A percentile compares a stretch with the other conserved stretches of the same genome.
Evolutionary conservation across 1,140 invertebrate species (phyloP).

Genomic region (Macrobrachium nipponense): DNA sequence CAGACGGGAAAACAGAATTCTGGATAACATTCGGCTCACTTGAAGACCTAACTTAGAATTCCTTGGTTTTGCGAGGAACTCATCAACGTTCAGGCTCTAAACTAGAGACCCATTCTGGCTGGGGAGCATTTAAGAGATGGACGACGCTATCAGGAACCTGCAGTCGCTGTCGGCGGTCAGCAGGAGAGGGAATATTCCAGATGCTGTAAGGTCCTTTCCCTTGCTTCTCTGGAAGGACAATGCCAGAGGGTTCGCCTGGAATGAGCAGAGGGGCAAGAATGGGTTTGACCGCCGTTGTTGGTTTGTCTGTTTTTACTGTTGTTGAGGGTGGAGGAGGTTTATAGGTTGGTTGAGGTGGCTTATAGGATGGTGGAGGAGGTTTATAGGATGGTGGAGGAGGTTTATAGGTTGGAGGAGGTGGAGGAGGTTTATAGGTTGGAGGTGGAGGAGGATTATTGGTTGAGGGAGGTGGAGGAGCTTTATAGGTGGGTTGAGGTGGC

Average conservation of each 20-base stretch:
- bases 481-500: neutral
- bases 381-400: conserved; percentile 2
- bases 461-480: neutral
- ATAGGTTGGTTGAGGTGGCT: conserved; percentile 3
- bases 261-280: conserved; percentile 35
- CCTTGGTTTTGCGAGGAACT: neutral
- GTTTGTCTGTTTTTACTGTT: no score
- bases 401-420: neutral
- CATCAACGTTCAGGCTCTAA: conserved; percentile 41
- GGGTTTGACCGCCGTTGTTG: neutral
- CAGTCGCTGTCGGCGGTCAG: conserved; percentile 23
- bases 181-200: neutral
- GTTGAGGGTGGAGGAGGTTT: neutral
- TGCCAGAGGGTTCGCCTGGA: neutral
- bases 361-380: neutral
- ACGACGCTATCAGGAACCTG: conserved; percentile 38
- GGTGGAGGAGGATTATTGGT: neutral
- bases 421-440: neutral
- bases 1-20: no score
- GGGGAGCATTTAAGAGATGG: conserved; percentile 29
- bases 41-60: neutral
- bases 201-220: neutral
- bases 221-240: conserved; percentile 16
- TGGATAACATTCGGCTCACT: no score
- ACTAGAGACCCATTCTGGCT: conserved; percentile 43